phyloP scores from a whole-genome alignment of 2,888 invertebrate species.

The Hololepta plana region DNA sequence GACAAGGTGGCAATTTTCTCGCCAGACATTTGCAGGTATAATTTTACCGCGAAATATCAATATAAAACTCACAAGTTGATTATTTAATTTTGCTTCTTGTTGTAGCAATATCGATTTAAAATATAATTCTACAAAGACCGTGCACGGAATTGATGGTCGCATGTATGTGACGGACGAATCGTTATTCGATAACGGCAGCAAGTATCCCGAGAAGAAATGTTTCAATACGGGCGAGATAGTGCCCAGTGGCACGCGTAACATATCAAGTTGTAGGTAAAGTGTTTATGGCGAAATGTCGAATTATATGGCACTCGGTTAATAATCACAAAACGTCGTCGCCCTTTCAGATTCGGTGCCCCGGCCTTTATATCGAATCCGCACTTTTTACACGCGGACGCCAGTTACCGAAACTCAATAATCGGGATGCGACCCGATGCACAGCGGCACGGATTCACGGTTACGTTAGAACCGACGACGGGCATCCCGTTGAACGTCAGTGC shows the following conservation, averaged over 20 bases:
- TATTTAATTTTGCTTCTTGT: conserved; percentile 2
- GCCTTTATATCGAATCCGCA: conserved; percentile 69
- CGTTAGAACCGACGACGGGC: conserved; percentile 59
- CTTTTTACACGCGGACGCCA: conserved; percentile 54
- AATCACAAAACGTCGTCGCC: conserved; percentile 1
- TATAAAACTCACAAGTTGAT: no score
- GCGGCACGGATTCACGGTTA: conserved; percentile 44
- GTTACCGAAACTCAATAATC: conserved; percentile 39
- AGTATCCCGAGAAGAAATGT: conserved; percentile 41
- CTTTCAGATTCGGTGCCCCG: conserved; percentile 53
- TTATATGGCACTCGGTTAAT: neutral
- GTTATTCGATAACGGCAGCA: conserved; percentile 54
- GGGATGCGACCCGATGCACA: conserved; percentile 48
- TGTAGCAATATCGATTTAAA: neutral
- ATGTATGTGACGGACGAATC: conserved; percentile 38
- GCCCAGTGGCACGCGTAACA: conserved; percentile 46
- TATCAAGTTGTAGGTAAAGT: conserved; percentile 46
- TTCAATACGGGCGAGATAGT: conserved; percentile 31
- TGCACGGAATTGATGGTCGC: conserved; percentile 33
- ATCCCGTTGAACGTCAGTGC: conserved; percentile 59
- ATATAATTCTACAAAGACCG: conserved; percentile 9
- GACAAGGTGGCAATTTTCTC: conserved; percentile 47
- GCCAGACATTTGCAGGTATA: conserved; percentile 61
- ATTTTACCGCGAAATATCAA: conserved; percentile 5
- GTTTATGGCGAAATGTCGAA: no score